Evolutionary conservation across 1,140 invertebrate species (phyloP), one percentile per base, ranked within the genome.

Genomic region (Macrosteles quadrilineatus): DNA sequence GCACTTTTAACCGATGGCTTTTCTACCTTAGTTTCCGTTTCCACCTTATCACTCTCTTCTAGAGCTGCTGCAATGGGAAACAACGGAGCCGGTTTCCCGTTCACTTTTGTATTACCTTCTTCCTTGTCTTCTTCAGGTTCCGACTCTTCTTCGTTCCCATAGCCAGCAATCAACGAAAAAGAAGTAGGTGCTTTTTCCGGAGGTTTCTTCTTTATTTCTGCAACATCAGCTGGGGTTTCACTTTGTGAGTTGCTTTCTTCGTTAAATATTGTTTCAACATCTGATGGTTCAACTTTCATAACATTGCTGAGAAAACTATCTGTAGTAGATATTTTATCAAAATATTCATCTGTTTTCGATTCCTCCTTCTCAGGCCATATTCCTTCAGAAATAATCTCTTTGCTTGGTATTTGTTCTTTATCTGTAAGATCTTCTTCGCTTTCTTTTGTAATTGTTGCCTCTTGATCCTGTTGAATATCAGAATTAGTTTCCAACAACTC

Each of bases 91-190:
- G 47, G 4, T 25, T 40, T 47, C 21, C 31, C 25, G 43, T 32
- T n/a, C 27, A 66, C 23, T 71, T 69, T 59, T 75, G 70, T 17
- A 55, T 62, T 62, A 59, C 62, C 65, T 4, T 36, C 50, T 43
- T 57, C 23, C 12, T 70, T 62, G 4, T 84, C 81, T 9, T 85
- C 81, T 30, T 86, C 85, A 30, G 76, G 76, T n/a, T 86, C 85
- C 2, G 83, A 85, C 70, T 85, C 83, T 70, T 83, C 82, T 6
- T 85, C 83, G 70, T 83, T 81, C 2, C 84, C 84, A 64, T 87
- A 86, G 50, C 84, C 84, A 30, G 85, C 84, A n/a, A 87, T 82
- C 31, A 87, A 75, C 0, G 85, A 85, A 65, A 85, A 80, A n/a
- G 77, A 77, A 36, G 73, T 43, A 27, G 73, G 69, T 30, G 71